phyloP scores from a whole-genome alignment of 2,888 invertebrate genomes.

The Drosophila neonasuta region DNA sequence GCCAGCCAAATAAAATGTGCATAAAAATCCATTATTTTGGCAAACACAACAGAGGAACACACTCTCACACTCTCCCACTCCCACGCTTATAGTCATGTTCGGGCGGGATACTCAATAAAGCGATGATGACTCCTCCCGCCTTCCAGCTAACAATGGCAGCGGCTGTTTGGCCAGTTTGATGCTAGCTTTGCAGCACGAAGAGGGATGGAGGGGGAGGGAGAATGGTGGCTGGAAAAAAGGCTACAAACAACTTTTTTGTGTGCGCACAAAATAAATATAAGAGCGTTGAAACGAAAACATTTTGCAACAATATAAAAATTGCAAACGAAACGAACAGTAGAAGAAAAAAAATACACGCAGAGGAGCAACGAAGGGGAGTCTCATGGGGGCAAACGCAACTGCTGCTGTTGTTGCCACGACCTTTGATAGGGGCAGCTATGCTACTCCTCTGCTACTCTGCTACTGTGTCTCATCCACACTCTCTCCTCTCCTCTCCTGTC shows the following conservation, averaged over 20 bases:
- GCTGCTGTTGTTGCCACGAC: constrained; percentile 27
- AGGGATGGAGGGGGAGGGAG: neutral
- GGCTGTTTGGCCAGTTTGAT: constrained; percentile 14
- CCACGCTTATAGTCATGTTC: constrained; percentile 2
- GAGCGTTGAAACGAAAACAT: constrained; percentile 74
- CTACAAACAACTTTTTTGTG: constrained; percentile 50
- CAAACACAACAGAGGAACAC: constrained; percentile 50
- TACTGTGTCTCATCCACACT: constrained; percentile 12
- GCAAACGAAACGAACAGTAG: constrained; percentile 51
- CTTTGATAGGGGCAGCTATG: constrained; percentile 38
- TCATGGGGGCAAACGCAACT: neutral
- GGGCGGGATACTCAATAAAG: constrained; percentile 15
- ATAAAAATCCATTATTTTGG: constrained; percentile 71
- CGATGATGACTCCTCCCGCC: constrained; percentile 18
- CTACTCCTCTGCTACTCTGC: neutral
- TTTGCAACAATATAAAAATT: constrained; percentile 75
- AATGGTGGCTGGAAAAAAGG: constrained; percentile 25
- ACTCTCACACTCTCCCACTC: constrained; percentile 20
- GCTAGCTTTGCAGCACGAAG: constrained; percentile 2
- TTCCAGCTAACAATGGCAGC: constrained; percentile 35
- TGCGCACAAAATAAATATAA: constrained; percentile 67
- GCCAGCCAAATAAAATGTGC: constrained; percentile 60
- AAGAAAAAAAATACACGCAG: neutral
- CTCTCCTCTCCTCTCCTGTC: neutral
- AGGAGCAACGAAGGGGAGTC: neutral